Evolutionary conservation across 1,140 invertebrate genomes (phyloP).

Genomic region (Halictus rubicundus): DNA sequence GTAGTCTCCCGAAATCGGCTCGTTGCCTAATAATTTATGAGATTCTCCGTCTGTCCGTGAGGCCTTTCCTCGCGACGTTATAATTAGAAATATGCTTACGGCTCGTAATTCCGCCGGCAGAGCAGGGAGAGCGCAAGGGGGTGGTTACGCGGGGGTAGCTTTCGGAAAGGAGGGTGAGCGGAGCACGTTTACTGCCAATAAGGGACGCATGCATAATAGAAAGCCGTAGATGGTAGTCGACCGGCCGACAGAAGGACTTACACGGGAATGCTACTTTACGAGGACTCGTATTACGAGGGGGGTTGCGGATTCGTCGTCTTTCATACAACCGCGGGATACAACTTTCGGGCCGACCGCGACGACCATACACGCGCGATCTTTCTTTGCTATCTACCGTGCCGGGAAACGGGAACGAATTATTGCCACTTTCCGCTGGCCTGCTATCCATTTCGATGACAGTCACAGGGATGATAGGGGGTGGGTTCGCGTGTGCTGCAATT

Average conservation of each 20-base stretch:
- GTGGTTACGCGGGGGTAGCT: neutral
- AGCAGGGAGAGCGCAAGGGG: neutral
- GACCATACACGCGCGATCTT: neutral
- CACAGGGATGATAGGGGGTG: no score
- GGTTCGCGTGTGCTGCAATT: no score
- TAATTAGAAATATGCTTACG: conserved; percentile 73
- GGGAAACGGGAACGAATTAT: neutral
- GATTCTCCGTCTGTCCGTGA: conserved; percentile 65
- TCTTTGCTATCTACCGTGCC: neutral
- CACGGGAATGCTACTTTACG: conserved; percentile 72
- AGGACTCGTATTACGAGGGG: conserved; percentile 66
- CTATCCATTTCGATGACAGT: neutral
- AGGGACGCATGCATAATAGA: conserved; percentile 75
- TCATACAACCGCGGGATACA: no score
- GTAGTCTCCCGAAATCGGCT: conserved; percentile 13
- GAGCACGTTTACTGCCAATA: conserved; percentile 74
- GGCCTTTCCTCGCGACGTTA: conserved; percentile 64
- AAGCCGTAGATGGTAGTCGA: conserved; percentile 64
- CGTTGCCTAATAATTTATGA: conserved; percentile 64
- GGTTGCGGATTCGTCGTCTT: conserved; percentile 61
- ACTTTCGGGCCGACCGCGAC: neutral
- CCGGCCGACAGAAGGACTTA: conserved; percentile 68
- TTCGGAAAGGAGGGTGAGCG: conserved; percentile 56
- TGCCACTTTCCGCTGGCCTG: neutral
- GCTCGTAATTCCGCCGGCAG: conserved; percentile 68